These are phyloP conservation scores for Distichodus sexfasciatus DNA, from an alignment of 2,797 vertebrate genomes.

Conservation along the genomic window DNA sequence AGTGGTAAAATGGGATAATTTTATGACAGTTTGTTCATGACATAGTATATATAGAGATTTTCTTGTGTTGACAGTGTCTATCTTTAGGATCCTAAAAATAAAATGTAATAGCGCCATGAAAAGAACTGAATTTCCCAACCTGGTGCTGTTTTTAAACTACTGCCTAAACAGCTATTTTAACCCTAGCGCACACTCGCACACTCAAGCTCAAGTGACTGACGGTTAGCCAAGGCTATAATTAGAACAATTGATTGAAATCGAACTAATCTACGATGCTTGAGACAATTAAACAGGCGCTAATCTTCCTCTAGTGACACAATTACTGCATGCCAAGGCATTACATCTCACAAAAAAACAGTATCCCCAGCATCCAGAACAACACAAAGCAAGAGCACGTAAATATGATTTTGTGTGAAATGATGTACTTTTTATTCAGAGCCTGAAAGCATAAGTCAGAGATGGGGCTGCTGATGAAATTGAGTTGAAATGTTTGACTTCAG, in stretches of 20 bases:
- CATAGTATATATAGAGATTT: too few species aligned
- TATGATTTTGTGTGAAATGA: too few species aligned
- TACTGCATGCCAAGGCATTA: not conserved
- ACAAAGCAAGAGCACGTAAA: too few species aligned
- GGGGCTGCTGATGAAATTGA: conserved; percentile 7
- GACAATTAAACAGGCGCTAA: conserved; percentile 29
- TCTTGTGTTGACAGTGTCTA: too few species aligned
- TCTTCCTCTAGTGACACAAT: conserved; percentile 20
- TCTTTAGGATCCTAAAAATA: not conserved
- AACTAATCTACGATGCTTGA: conserved; percentile 14
- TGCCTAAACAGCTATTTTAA: not conserved
- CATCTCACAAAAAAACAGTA: too few species aligned
- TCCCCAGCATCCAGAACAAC: too few species aligned
- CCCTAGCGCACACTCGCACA: not conserved
- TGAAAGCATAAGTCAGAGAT: too few species aligned
- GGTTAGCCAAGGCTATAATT: not conserved
- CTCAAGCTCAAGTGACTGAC: conserved; percentile 46
- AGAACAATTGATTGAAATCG: conserved; percentile 17
- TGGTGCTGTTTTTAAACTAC: not conserved
- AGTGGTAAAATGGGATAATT: too few species aligned
- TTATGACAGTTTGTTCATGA: too few species aligned
- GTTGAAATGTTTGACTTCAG: not conserved
- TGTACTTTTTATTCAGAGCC: too few species aligned
- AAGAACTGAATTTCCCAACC: not conserved
- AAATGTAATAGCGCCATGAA: not conserved